Percentiles rank a stretch among this genome's conserved stretches.
Conservation (phyloP, 2,113 vertebrate genomes). For the Haplochromis vanheusdeni region DNA sequence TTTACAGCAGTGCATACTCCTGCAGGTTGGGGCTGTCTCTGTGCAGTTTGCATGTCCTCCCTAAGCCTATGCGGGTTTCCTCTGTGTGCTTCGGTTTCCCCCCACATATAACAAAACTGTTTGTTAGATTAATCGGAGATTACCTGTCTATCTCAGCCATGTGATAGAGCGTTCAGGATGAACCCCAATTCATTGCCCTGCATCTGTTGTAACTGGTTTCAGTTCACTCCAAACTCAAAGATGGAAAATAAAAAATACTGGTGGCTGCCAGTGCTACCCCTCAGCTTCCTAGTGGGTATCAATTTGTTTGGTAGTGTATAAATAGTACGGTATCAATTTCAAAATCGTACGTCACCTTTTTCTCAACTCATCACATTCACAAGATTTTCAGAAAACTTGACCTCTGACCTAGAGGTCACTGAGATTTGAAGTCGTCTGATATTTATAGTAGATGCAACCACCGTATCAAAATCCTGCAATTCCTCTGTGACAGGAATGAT, state of each 20-base stretch:
- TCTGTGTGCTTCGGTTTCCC: background rate
- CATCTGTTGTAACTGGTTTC: background rate
- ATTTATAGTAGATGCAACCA: background rate
- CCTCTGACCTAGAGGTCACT: background rate
- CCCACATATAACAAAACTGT: background rate
- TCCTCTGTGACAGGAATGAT: background rate
- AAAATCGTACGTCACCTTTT: background rate
- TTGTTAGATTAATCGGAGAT: background rate
- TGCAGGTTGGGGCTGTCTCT: background rate
- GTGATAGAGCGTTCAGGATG: background rate
- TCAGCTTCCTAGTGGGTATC: background rate
- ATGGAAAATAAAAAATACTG: background rate
- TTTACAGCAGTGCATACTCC: background rate
- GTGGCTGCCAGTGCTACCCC: background rate
- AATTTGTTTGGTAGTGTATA: background rate
- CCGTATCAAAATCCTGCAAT: background rate
- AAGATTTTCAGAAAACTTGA: background rate
- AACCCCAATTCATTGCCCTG: background rate
- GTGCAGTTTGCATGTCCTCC: background rate
- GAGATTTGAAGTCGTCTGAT: rapidly evolving
- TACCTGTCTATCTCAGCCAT: background rate
- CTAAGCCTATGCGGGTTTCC: background rate
- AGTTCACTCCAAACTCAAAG: background rate
- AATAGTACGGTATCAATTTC: rapidly evolving
- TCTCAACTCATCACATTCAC: background rate